Evolutionary conservation across 2,113 vertebrate genomes (phyloP).

Genomic region (Podarcis cretensis): DNA sequence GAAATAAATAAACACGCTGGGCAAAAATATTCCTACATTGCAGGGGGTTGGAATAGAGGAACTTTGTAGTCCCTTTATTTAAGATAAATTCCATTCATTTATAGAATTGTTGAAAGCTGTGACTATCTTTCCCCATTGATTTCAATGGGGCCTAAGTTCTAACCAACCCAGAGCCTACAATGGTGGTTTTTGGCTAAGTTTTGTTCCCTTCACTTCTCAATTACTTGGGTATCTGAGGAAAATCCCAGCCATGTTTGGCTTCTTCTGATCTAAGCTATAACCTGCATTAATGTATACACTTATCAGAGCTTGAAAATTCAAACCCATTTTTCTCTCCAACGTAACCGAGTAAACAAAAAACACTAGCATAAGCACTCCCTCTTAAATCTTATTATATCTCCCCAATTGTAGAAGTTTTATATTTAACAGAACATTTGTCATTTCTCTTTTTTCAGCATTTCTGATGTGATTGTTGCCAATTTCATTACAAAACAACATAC

Average conservation of each 20-base stretch:
- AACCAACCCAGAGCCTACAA: neutral
- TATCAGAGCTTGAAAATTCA: neutral
- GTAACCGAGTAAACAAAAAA: neutral
- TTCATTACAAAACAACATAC: slow-evolving; percentile 1
- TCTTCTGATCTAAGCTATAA: neutral
- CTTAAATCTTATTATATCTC: neutral
- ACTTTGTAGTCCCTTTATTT: no score
- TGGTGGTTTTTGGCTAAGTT: neutral
- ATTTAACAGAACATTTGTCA: neutral
- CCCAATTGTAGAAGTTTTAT: neutral
- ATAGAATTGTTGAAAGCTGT: neutral
- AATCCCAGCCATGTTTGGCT: no score
- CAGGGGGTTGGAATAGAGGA: no score
- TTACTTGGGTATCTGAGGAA: no score
- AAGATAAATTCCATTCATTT: neutral
- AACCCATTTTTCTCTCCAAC: neutral
- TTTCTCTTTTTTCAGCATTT: slow-evolving; percentile 7
- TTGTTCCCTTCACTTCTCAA: neutral
- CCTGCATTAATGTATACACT: neutral
- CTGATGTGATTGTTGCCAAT: neutral
- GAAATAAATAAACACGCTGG: neutral
- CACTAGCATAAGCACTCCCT: neutral
- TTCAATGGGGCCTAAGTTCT: neutral
- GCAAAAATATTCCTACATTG: no score
- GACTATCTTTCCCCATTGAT: neutral